phyloP scores from a whole-genome alignment of 2,113 vertebrate genomes.

The Cygnus atratus region DNA sequence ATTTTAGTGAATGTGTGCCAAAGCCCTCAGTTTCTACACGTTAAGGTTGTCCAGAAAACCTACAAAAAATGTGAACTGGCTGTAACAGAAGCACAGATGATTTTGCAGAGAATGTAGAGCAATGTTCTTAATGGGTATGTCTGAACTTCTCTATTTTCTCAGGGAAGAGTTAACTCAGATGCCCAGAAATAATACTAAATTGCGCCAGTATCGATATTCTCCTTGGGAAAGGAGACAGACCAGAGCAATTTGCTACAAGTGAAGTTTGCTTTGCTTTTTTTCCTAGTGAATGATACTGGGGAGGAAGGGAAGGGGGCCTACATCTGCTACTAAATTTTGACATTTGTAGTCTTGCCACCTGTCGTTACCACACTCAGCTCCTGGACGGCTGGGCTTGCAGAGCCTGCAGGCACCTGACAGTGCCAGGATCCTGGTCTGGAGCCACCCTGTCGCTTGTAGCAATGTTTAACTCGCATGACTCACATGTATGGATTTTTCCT shows the following conservation, averaged over 20 bases:
- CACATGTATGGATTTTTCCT: background rate
- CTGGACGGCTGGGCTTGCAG: background rate
- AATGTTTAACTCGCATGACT: background rate
- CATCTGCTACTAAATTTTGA: background rate
- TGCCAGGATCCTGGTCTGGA: background rate
- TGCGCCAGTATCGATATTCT: accelerated
- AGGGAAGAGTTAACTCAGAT: background rate
- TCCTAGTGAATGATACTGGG: too few relatives aligned
- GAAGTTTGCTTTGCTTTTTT: background rate
- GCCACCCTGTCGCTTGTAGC: background rate
- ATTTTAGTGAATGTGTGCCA: background rate
- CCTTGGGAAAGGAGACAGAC: background rate
- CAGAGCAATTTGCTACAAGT: background rate
- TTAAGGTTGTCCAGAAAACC: background rate
- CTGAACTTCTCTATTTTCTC: background rate
- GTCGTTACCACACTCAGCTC: background rate
- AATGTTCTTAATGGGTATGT: background rate
- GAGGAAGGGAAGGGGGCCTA: background rate
- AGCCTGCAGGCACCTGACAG: background rate
- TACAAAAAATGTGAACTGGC: background rate
- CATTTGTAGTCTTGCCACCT: background rate
- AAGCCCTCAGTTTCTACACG: background rate
- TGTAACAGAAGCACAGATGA: background rate
- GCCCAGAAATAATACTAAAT: background rate
- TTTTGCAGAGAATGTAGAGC: background rate